Conservation (phyloP, 2,113 vertebrate species). For the Scomber japonicus region DNA sequence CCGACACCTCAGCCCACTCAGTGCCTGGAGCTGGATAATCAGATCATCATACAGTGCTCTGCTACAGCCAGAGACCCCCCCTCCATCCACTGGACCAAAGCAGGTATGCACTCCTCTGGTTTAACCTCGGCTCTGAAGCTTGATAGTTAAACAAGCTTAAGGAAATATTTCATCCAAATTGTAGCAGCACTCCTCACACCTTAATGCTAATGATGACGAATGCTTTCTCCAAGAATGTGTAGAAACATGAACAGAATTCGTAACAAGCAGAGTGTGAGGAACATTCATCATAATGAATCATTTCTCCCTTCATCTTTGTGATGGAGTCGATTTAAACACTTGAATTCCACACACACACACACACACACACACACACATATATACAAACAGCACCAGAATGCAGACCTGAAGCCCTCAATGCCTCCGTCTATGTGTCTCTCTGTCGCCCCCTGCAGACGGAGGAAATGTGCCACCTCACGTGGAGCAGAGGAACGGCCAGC, state of each 20-base stretch:
- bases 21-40: constrained; percentile 95
- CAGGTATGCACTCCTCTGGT: constrained; percentile 81
- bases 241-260: constrained; percentile 10
- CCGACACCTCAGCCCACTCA: constrained; percentile 91
- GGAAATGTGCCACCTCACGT: constrained; percentile 89
- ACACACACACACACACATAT: too few relatives aligned
- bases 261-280: background rate
- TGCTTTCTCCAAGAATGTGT: constrained; percentile 24
- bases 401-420: background rate
- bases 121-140: constrained; percentile 16
- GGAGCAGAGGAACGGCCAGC: constrained; percentile 87
- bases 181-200: background rate
- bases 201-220: constrained; percentile 10
- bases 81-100: constrained; percentile 93
- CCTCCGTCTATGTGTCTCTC: constrained; percentile 25
- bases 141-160: background rate
- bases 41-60: constrained; percentile 91
- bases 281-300: constrained; percentile 37
- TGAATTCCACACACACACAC: background rate
- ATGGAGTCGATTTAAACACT: constrained; percentile 35
- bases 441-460: constrained; percentile 85
- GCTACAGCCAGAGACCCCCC: constrained; percentile 92
- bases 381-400: background rate
- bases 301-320: constrained; percentile 4
- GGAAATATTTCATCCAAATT: background rate